Base-by-base conservation (phyloP, 2,888 invertebrate species). In the Argyra leucocephala region DNA sequence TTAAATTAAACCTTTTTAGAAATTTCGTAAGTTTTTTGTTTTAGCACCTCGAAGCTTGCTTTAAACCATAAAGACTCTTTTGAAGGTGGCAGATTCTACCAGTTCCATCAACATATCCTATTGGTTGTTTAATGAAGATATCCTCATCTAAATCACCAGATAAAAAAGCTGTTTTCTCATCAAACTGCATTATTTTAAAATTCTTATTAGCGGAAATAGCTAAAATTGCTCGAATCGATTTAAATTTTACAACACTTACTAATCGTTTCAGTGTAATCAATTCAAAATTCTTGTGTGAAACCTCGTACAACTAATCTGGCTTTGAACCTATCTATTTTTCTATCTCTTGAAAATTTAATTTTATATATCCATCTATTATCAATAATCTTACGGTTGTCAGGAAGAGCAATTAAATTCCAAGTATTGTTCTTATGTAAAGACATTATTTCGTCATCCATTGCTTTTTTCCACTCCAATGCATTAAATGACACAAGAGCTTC, bases 241-340 rank as follows among this genome's bases (percentile, higher is more conserved):
- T 65, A 60, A 70, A 69, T 68, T 68, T 71, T 18, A 70, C 72
- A 1, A 75, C 74, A n/a, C 74, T n/a, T 74, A 60, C 74, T 72
- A 64, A 73, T 76, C 1, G 73, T 73, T 65, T 75, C 73, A 26
- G 72, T 67, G 67, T 73, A 76, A 66, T 74, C 73, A 37, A 70
- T 64, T 9, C 70, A 73, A 59, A 66, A 68, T 66, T 71, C 64
- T 64, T 75, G 73, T 3, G 66, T 67, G 64, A 70, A 74, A 57
- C 74, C 74, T 22, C 71, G 64, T 18, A 70, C 74, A 10, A 74
- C 74, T 23, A 75, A 66, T 22, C 75, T 64, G n/a, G 75, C 73
- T 64, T 73, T 74, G 57, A 68, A 72, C 31, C 69, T 59, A 22
- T 23, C 59, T 23, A 59, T 22, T 15, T 59, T 18, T 22, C 59